These are phyloP conservation scores for Harpagifer antarcticus DNA, from an alignment of 2,797 vertebrate genomes.

Conservation along the genomic window DNA sequence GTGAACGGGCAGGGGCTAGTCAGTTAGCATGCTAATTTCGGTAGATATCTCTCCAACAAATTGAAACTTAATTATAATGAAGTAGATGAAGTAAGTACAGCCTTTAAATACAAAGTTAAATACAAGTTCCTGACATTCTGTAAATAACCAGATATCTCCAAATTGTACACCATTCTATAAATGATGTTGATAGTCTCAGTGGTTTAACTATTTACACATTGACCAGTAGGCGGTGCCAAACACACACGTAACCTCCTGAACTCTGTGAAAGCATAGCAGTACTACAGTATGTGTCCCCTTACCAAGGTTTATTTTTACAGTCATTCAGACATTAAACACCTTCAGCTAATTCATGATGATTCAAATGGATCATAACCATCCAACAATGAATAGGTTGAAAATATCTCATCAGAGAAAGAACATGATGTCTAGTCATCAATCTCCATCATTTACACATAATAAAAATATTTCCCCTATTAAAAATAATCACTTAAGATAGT, in stretches of 20 bases:
- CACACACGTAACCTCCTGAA: neutral
- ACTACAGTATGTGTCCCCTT: too few species aligned
- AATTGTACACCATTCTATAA: too few species aligned
- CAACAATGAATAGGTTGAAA: neutral
- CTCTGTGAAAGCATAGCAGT: too few species aligned
- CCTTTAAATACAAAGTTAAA: too few species aligned
- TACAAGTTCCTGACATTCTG: neutral
- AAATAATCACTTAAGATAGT: too few species aligned
- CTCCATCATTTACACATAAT: neutral
- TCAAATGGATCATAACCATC: neutral
- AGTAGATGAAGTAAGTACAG: neutral
- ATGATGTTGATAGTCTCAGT: neutral
- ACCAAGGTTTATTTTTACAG: neutral
- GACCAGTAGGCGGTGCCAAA: slow-evolving; percentile 43
- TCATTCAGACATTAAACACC: neutral
- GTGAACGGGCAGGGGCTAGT: too few species aligned
- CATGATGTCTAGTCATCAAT: neutral
- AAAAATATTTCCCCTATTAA: too few species aligned
- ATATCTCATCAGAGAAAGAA: neutral
- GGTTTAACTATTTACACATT: neutral
- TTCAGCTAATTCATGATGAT: neutral
- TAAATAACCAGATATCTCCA: neutral
- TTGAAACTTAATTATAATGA: neutral
- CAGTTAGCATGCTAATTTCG: too few species aligned
- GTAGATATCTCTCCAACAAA: too few species aligned